These are phyloP conservation scores for Neelides sp. DNA, from an alignment of 1,140 invertebrate genomes.

Conservation along the genomic window DNA sequence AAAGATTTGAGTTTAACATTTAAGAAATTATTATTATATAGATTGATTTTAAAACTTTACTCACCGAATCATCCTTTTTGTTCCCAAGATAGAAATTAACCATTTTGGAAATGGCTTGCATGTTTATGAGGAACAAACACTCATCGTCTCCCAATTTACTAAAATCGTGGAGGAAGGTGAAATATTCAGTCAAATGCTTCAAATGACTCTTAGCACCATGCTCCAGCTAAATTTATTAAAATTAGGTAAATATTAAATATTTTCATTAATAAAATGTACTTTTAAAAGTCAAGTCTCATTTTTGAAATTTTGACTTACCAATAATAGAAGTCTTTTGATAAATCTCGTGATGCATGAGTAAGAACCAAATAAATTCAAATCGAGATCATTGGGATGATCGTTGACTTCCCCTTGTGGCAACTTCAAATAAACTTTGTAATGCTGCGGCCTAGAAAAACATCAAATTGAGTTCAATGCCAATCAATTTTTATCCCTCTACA, in stretches of 20 bases:
- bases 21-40: background rate
- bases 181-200: slow-evolving; percentile 81
- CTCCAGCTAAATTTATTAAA: slow-evolving; percentile 51
- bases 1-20: background rate
- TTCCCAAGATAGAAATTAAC: slow-evolving; percentile 82
- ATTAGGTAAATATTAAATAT: slow-evolving; percentile 9
- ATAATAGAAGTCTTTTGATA: slow-evolving; percentile 71
- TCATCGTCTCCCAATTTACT: slow-evolving; percentile 90
- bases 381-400: slow-evolving; percentile 47
- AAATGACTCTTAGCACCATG: slow-evolving; percentile 72
- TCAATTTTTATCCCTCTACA: slow-evolving; percentile 5
- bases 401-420: slow-evolving; percentile 46
- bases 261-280: background rate
- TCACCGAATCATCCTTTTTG: slow-evolving; percentile 51
- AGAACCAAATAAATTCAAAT: slow-evolving; percentile 54
- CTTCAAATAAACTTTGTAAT: slow-evolving; percentile 58
- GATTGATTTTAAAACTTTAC: slow-evolving; percentile 18
- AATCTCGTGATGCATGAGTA: slow-evolving; percentile 83
- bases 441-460: slow-evolving; percentile 46
- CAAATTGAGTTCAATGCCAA: slow-evolving; percentile 11
- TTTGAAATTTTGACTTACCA: slow-evolving; percentile 45
- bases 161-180: slow-evolving; percentile 80
- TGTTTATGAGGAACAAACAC: slow-evolving; percentile 67
- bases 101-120: slow-evolving; percentile 76
- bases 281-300: background rate